These are phyloP conservation scores for Matsumurasca onukii DNA, from an alignment of 1,140 invertebrate species.

Conservation along the genomic window DNA sequence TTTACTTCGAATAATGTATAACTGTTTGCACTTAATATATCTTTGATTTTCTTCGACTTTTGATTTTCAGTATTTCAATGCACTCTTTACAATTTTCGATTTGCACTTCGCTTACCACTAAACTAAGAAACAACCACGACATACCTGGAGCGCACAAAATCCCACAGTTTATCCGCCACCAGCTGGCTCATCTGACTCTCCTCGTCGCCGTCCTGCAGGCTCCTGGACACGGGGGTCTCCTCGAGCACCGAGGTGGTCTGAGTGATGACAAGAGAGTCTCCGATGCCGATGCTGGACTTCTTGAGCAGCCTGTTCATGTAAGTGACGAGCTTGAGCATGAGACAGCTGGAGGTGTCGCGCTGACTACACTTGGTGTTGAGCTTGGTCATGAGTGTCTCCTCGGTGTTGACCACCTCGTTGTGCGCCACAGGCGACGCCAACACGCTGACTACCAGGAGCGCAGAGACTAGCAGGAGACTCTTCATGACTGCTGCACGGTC, in stretches of 20 bases:
- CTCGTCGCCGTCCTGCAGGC: conserved; percentile 49
- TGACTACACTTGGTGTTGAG: conserved; percentile 73
- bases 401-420: conserved; percentile 45
- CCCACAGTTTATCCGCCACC: conserved; percentile 69
- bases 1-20: too few species aligned
- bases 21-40: too few species aligned
- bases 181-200: conserved; percentile 61
- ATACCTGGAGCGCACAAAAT: conserved; percentile 62
- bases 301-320: conserved; percentile 79
- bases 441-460: too few species aligned
- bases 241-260: conserved; percentile 53
- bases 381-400: conserved; percentile 69
- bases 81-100: too few species aligned
- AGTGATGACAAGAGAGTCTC: conserved; percentile 73
- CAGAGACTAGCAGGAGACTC: too few species aligned
- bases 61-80: too few species aligned
- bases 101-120: too few species aligned
- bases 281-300: conserved; percentile 71
- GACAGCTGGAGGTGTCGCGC: conserved; percentile 72
- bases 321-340: conserved; percentile 74
- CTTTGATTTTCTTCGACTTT: too few species aligned
- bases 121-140: too few species aligned
- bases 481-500: neutral
- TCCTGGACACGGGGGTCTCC: conserved; percentile 36
- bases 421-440: too few species aligned